Evolutionary conservation across 1,140 invertebrate genomes (phyloP), one percentile per base, ranked within the genome.

Genomic region (Zaprionus lachaisei): DNA sequence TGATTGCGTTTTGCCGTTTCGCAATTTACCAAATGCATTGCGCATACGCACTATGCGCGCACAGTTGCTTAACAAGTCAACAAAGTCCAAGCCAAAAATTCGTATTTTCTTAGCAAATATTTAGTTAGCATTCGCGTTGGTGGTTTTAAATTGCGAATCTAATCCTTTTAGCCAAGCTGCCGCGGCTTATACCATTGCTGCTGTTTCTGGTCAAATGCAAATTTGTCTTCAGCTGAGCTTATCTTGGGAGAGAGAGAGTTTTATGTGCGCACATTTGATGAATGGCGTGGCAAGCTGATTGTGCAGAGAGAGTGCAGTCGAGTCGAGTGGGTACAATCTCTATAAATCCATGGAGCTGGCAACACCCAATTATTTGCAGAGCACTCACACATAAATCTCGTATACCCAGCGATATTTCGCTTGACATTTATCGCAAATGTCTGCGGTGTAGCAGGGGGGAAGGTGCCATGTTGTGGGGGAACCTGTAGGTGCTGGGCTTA

Each of bases 361-460:
- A 76, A 76, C 73, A 77, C 69, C 62, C 73, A 72, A 66, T 77
- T 76, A 72, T 76, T 72, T 72, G 68, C 69, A 65, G 22, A 47
- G 49, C 71, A 60, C 56, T 44, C 69, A 20, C 56, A 71, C 68
- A 77, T 72, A 72, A 72, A 77, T 77, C 68, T 66, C 26, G 44
- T 54, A 72, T 65, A 34, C 41, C 66, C 41, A 26, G 66, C 71
- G 71, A 68, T 69, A 55, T 47, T 47, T 41, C 69, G 63, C 69
- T 72, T 76, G 73, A 76, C 73, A 72, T 76, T 76, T 76, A 76
- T 76, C 73, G 73, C 34, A 72, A 76, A 66, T 61, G 73, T 76
- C 56, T 76, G 73, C 56, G 69, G 69, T 56, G 73, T 17, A 20
- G 31, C 4, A 20, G 5, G 17, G 20, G 5, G 15, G 34, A 37